Percentiles rank a stretch among this genome's conserved stretches.
phyloP scores from a whole-genome alignment of 2,113 vertebrate genomes.

The Canis aureus region DNA sequence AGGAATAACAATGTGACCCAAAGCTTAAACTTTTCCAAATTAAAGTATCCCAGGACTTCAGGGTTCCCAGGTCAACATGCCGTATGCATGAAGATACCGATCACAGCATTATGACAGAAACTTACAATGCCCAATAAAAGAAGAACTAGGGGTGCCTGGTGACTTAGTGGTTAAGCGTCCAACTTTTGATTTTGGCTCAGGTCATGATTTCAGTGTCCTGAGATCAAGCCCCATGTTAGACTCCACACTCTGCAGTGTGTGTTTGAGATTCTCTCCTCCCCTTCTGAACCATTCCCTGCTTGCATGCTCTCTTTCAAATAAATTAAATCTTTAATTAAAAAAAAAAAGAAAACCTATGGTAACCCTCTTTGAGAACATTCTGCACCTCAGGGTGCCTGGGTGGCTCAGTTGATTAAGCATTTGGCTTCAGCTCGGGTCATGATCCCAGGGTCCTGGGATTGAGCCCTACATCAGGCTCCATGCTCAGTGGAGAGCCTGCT shows the following conservation, averaged over 20 bases:
- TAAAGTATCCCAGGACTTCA: conserved; percentile 35
- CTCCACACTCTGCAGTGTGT: background rate
- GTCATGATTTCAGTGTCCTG: background rate
- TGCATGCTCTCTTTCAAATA: background rate
- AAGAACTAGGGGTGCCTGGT: background rate
- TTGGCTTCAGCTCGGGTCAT: too few species aligned
- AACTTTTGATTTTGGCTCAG: background rate
- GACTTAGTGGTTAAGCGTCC: background rate
- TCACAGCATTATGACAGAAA: background rate
- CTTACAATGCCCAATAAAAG: background rate
- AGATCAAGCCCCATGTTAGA: background rate
- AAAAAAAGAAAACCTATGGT: background rate
- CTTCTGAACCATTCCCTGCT: background rate
- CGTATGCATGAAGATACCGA: background rate
- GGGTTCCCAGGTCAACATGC: background rate
- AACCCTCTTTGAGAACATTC: background rate
- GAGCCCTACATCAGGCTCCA: too few species aligned
- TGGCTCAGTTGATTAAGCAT: too few species aligned
- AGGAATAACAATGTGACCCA: background rate
- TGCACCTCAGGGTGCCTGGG: too few species aligned
- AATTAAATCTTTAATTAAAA: background rate
- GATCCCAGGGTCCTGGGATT: too few species aligned
- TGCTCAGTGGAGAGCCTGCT: too few species aligned
- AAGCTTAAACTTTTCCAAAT: background rate
- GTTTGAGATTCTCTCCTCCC: background rate